A percentile compares a stretch with the other conserved stretches of the same genome.
These are phyloP conservation scores for Volucella inanis DNA, from an alignment of 2,888 invertebrate genomes.

Conservation along the genomic window DNA sequence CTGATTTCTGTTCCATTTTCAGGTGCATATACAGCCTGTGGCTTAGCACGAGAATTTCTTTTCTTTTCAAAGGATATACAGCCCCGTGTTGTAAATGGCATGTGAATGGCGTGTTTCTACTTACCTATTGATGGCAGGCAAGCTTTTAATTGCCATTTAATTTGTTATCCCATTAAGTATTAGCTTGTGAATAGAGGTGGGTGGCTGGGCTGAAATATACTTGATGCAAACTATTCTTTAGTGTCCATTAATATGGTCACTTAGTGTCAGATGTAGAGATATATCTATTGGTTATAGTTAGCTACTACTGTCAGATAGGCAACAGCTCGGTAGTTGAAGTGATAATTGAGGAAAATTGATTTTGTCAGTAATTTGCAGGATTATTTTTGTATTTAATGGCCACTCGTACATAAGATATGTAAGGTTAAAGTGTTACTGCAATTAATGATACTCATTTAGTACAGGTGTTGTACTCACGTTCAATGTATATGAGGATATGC, in stretches of 20 bases:
- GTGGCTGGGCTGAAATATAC: no score
- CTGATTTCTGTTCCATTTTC: slow-evolving; percentile 13
- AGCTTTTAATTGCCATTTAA: slow-evolving; percentile 63
- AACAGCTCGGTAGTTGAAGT: slow-evolving; percentile 48
- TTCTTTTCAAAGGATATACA: not conserved
- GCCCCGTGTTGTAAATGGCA: slow-evolving; percentile 6
- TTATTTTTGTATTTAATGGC: not conserved
- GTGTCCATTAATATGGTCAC: slow-evolving; percentile 50
- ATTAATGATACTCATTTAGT: no score
- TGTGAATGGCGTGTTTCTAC: not conserved
- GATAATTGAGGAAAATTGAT: slow-evolving; percentile 59
- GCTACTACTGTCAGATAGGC: slow-evolving; percentile 12
- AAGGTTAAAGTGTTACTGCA: no score
- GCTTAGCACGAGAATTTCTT: not conserved
- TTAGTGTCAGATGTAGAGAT: slow-evolving; percentile 59
- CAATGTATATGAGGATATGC: no score
- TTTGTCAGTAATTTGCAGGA: slow-evolving; percentile 17
- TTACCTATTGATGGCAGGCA: slow-evolving; percentile 3
- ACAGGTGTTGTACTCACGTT: no score
- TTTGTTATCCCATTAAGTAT: slow-evolving; percentile 47
- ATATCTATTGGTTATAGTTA: not conserved
- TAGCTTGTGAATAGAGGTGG: not conserved
- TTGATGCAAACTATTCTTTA: slow-evolving; percentile 18
- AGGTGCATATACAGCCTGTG: no score
- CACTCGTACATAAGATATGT: no score